Percentiles rank a stretch among this genome's conserved stretches.
Evolutionary conservation across 1,140 invertebrate genomes (phyloP).

Genomic region (Teleogryllus occipitalis): DNA sequence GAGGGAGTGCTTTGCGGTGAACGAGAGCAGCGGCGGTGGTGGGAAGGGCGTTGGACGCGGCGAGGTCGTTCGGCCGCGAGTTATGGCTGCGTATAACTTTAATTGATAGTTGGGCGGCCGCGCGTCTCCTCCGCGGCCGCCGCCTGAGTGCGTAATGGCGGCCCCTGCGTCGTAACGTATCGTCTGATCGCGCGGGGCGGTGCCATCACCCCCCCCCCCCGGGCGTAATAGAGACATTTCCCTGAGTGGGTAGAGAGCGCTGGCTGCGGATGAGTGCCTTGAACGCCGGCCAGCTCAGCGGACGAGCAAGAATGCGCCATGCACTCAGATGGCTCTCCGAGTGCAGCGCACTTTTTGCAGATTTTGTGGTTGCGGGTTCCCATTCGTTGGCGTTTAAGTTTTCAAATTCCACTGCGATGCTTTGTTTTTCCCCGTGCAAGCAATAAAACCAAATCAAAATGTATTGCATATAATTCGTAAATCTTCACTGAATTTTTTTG

Average conservation of each 20-base stretch:
- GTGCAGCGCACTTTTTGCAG: too few relatives aligned
- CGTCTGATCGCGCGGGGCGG: background rate
- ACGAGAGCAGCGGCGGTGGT: too few relatives aligned
- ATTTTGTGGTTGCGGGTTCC: too few relatives aligned
- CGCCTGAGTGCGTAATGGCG: background rate
- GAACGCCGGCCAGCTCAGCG: too few relatives aligned
- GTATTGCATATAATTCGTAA: too few relatives aligned
- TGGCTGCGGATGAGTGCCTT: background rate
- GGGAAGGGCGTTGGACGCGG: background rate
- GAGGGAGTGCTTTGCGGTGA: background rate
- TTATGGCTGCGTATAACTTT: background rate
- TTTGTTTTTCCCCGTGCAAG: too few relatives aligned
- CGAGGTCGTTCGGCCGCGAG: background rate
- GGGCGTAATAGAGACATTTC: background rate
- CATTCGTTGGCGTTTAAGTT: too few relatives aligned
- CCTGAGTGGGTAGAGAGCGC: background rate
- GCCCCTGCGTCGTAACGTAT: background rate
- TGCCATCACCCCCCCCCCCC: too few relatives aligned
- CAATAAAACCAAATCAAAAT: too few relatives aligned
- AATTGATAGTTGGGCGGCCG: background rate
- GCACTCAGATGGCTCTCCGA: background rate
- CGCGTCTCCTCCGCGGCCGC: background rate
- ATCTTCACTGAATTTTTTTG: too few relatives aligned
- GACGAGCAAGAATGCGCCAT: background rate
- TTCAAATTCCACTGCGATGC: too few relatives aligned